Evolutionary conservation across 53 echinoderm and acorn worm species (phyloP).

Genomic region (Holothuria leucospilota): DNA sequence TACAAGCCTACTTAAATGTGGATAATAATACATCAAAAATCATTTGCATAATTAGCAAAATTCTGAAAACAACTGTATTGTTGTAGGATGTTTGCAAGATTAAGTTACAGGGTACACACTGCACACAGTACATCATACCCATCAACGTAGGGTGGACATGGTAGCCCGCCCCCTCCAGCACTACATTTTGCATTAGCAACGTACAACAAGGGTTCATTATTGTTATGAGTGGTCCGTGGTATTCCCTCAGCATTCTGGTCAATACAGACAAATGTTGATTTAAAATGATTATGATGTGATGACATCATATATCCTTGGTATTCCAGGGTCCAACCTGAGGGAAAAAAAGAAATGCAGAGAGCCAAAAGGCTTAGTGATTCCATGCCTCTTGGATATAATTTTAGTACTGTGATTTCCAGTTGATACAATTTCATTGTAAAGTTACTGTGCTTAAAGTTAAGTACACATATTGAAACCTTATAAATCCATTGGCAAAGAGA

Average conservation of each 20-base stretch:
- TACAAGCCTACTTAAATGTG: no score
- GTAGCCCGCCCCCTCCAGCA: slow-evolving; percentile 45
- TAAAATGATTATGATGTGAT: background rate
- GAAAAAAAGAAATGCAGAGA: background rate
- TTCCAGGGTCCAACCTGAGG: slow-evolving; percentile 53
- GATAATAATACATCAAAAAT: no score
- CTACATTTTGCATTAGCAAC: slow-evolving; percentile 51
- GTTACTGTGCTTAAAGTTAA: no score
- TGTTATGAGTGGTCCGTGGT: slow-evolving; percentile 40
- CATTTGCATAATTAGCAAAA: no score
- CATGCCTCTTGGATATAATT: no score
- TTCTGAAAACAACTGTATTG: no score
- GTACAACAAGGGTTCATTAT: slow-evolving; percentile 44
- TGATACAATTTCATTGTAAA: no score
- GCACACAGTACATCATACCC: slow-evolving; percentile 61
- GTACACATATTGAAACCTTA: no score
- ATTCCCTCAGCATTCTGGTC: slow-evolving; percentile 44
- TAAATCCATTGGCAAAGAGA: no score
- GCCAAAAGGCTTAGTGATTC: no score
- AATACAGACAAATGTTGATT: slow-evolving; percentile 46
- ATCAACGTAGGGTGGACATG: slow-evolving; percentile 30
- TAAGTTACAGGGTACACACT: slow-evolving; percentile 46
- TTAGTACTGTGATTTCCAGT: no score
- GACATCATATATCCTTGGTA: slow-evolving; percentile 66
- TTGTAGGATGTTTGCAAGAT: no score